phyloP scores from a whole-genome alignment of 2,797 vertebrate species.

The Vipera ursinii region DNA sequence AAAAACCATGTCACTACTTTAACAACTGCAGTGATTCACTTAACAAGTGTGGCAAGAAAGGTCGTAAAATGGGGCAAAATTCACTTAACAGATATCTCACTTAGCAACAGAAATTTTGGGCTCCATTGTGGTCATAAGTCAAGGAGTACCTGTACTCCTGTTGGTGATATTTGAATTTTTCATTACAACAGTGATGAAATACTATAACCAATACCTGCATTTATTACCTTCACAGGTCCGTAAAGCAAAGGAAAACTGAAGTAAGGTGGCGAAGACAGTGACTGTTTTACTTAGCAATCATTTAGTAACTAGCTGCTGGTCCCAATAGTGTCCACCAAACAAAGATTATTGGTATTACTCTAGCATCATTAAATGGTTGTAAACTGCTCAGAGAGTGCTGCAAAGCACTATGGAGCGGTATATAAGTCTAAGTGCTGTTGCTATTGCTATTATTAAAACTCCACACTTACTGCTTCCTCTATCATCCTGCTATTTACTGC shows the following conservation, averaged over 20 bases:
- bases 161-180: background rate
- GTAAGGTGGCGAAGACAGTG: background rate
- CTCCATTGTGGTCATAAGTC: no score
- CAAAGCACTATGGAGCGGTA: background rate
- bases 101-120: no score
- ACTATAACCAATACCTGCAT: background rate
- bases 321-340: background rate
- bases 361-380: background rate
- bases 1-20: no score
- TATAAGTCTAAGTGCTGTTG: background rate
- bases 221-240: background rate
- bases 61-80: no score
- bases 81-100: no score
- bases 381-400: background rate
- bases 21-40: no score
- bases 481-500: background rate
- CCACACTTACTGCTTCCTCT: background rate
- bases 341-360: background rate
- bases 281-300: background rate
- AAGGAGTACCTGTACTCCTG: no score
- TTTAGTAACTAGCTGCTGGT: background rate
- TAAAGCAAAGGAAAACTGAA: background rate
- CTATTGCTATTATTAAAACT: background rate
- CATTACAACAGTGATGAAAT: background rate
- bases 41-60: no score